These are phyloP conservation scores for Xiphorhynchus elegans DNA, from an alignment of 2,113 vertebrate genomes.

Conservation along the genomic window DNA sequence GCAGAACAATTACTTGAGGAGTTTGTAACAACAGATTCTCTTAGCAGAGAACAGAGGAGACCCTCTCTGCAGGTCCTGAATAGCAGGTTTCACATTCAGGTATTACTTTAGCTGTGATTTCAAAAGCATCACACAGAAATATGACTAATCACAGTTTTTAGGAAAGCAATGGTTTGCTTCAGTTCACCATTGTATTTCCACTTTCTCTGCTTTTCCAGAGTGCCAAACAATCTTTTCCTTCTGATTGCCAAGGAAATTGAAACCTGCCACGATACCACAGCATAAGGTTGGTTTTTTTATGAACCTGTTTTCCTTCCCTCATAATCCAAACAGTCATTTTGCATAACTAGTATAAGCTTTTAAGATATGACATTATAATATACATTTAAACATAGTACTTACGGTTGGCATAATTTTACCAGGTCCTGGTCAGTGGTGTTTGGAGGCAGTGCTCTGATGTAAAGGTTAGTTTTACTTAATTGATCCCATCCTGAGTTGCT, in stretches of 20 bases:
- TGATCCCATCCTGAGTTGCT: conserved; percentile 96
- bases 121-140: neutral
- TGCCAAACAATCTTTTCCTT: neutral
- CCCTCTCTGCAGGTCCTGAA: neutral
- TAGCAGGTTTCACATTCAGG: neutral
- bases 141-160: neutral
- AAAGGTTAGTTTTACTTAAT: conserved; percentile 99
- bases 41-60: neutral
- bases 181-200: neutral
- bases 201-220: neutral
- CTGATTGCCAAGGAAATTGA: neutral
- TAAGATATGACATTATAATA: neutral
- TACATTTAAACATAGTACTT: conserved; percentile 74
- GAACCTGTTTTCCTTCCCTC: neutral
- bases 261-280: neutral
- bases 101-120: neutral
- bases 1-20: neutral
- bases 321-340: neutral
- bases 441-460: conserved; percentile 94
- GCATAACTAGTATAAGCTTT: neutral
- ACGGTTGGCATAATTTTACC: conserved; percentile 98
- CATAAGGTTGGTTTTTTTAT: neutral
- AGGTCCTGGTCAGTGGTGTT: conserved; percentile 98
- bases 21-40: neutral
- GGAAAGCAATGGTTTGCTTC: neutral